phyloP scores from a whole-genome alignment of 2,113 vertebrate genomes.

The Thamnaconus septentrionalis region DNA sequence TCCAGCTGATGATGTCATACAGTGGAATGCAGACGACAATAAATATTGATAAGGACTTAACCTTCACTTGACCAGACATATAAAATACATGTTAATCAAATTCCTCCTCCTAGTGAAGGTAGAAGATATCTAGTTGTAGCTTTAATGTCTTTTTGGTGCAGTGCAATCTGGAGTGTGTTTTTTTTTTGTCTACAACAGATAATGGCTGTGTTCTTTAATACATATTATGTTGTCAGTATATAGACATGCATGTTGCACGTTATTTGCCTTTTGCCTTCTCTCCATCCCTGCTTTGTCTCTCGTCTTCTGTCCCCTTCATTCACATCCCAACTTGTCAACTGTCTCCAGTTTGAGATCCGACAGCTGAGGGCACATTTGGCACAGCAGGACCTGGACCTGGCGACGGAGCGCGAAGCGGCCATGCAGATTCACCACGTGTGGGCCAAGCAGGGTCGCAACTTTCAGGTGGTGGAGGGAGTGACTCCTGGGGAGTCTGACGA shows the following conservation, averaged over 20 bases:
- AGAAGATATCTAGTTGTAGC: not conserved
- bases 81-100: not conserved
- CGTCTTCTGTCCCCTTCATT: not conserved
- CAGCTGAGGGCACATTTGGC: conserved; percentile 96
- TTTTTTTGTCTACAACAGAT: no score
- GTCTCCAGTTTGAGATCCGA: conserved; percentile 91
- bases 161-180: no score
- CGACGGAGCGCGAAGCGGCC: conserved; percentile 89
- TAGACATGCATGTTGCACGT: no score
- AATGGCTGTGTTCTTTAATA: no score
- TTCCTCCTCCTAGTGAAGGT: not conserved
- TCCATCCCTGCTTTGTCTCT: no score
- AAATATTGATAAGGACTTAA: conserved; percentile 16
- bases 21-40: conserved; percentile 6
- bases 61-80: not conserved
- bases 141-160: not conserved
- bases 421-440: conserved; percentile 88
- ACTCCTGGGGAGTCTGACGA: conserved; percentile 83
- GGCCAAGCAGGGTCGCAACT: conserved; percentile 85
- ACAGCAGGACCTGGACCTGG: conserved; percentile 94
- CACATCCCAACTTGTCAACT: no score
- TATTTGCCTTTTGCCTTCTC: no score
- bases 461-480: conserved; percentile 83
- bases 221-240: no score
- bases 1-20: not conserved